A percentile compares a stretch with the other conserved stretches of the same genome.
These are phyloP conservation scores for Folsomia manolachei DNA, from an alignment of 2,888 invertebrate species.

Conservation along the genomic window DNA sequence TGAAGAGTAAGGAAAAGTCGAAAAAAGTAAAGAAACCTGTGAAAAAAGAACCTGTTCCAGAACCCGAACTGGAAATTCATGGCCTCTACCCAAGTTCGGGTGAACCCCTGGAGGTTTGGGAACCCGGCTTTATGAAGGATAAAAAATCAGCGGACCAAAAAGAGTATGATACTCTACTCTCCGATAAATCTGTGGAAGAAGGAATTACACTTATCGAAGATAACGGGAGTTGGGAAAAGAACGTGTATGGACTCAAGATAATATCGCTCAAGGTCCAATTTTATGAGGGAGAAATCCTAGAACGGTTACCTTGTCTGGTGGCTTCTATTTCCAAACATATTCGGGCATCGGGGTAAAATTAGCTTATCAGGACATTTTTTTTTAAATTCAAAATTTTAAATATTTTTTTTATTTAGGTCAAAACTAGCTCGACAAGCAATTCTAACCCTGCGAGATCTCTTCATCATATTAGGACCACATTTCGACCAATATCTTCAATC, in stretches of 20 bases:
- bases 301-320: not conserved
- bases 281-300: not conserved
- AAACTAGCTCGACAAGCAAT: constrained; percentile 12
- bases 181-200: not conserved
- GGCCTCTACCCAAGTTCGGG: not conserved
- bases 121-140: not conserved
- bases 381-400: not conserved
- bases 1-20: no score
- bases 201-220: not conserved
- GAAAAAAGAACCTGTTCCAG: not conserved
- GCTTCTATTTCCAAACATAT: not conserved
- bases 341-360: not conserved
- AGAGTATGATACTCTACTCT: not conserved
- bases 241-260: not conserved
- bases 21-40: not conserved
- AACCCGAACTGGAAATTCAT: not conserved
- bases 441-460: not conserved
- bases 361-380: no score
- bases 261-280: not conserved
- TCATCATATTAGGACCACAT: not conserved
- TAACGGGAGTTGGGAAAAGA: not conserved
- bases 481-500: not conserved
- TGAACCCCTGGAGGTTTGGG: not conserved
- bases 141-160: not conserved
- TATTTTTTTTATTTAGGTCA: not conserved